These are phyloP conservation scores for Euzetes globulus DNA, from an alignment of 2,888 invertebrate species.

Conservation along the genomic window DNA sequence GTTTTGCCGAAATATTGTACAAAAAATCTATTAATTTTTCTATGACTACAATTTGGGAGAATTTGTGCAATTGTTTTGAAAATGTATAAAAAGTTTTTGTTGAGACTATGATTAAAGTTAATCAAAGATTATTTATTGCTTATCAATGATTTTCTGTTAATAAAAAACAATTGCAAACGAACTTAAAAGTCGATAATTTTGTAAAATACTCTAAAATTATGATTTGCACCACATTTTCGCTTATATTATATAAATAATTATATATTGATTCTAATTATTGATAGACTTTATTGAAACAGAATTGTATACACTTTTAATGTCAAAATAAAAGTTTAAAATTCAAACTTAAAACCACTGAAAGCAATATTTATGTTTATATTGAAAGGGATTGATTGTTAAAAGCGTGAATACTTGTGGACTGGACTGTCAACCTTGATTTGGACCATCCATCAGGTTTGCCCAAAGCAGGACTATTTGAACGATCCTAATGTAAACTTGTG, in stretches of 20 bases:
- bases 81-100: background rate
- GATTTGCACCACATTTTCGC: constrained; percentile 12
- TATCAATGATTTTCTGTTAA: background rate
- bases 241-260: background rate
- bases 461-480: too few species aligned
- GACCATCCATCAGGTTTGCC: too few species aligned
- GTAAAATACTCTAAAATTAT: background rate
- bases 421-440: too few species aligned
- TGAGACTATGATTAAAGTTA: background rate
- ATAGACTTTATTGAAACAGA: background rate
- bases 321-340: too few species aligned
- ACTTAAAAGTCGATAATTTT: background rate
- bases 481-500: too few species aligned
- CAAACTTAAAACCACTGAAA: too few species aligned
- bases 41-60: background rate
- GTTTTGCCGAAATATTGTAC: background rate
- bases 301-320: background rate
- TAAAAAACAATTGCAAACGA: background rate
- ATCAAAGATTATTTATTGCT: constrained; percentile 14
- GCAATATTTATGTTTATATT: too few species aligned
- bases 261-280: background rate
- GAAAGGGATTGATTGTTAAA: too few species aligned
- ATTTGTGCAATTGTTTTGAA: constrained; percentile 13
- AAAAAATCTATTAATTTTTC: background rate
- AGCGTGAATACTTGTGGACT: too few species aligned